Conservation (phyloP, 1,140 invertebrate species). For the Ceratosolen fusciceps region DNA sequence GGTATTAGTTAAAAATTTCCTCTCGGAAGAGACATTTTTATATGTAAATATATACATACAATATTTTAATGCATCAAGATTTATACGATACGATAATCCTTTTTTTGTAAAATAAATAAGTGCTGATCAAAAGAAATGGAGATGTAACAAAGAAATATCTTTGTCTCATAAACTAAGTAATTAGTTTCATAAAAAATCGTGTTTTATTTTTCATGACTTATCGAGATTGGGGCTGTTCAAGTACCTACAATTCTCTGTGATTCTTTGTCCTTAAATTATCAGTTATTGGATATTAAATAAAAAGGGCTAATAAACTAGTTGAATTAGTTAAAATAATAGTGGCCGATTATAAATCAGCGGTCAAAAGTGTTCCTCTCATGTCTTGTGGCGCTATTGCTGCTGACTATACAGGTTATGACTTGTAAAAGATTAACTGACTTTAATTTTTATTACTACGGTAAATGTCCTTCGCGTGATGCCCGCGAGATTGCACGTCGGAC, state of each 20-base stretch:
- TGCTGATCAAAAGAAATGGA: too few relatives aligned
- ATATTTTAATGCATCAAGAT: too few relatives aligned
- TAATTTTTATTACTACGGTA: constrained; percentile 40
- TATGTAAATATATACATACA: too few relatives aligned
- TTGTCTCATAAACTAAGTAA: too few relatives aligned
- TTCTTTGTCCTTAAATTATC: neutral
- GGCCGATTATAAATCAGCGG: constrained; percentile 1
- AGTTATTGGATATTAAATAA: neutral
- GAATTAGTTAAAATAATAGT: constrained; percentile 47
- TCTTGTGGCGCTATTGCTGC: neutral
- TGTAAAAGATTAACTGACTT: constrained; percentile 45
- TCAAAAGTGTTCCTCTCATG: neutral
- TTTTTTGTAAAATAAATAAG: too few relatives aligned
- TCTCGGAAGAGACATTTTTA: too few relatives aligned
- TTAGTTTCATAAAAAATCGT: neutral
- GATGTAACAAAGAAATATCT: too few relatives aligned
- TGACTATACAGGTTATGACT: constrained; percentile 25
- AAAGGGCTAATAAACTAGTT: neutral
- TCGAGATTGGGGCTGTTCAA: neutral
- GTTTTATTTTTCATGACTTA: neutral
- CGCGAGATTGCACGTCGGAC: constrained; percentile 32
- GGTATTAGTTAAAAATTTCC: too few relatives aligned
- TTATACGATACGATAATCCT: too few relatives aligned
- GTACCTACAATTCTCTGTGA: neutral
- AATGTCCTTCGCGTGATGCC: constrained; percentile 42